Conservation (phyloP, 1,140 invertebrate genomes). For the Drosophila punjabiensis region DNA sequence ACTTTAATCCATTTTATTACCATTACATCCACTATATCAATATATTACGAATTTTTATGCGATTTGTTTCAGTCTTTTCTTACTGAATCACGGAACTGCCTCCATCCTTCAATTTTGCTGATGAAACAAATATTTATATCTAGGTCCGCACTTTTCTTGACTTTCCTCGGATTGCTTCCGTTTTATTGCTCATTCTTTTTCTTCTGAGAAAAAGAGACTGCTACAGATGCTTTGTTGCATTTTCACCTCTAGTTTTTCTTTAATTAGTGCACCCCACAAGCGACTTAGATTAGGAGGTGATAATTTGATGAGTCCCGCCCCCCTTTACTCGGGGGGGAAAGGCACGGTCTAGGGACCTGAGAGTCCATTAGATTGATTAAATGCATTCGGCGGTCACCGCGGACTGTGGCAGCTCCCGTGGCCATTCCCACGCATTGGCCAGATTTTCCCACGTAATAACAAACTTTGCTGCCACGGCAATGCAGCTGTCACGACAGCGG, state of each 20-base stretch:
- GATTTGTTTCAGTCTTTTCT: neutral
- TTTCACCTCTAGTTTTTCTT: slow-evolving; percentile 17
- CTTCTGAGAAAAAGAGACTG: neutral
- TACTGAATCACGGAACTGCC: slow-evolving; percentile 1
- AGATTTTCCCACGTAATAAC: slow-evolving; percentile 23
- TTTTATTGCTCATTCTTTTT: slow-evolving; percentile 8
- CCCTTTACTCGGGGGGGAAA: neutral
- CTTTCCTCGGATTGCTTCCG: slow-evolving; percentile 11
- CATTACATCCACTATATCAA: neutral
- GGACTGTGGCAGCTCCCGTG: slow-evolving; percentile 9
- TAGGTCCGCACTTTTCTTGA: slow-evolving; percentile 17
- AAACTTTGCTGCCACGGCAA: slow-evolving; percentile 14
- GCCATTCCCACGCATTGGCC: slow-evolving; percentile 38
- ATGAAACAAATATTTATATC: slow-evolving; percentile 44
- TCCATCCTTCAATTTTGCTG: slow-evolving; percentile 37
- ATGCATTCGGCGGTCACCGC: slow-evolving; percentile 40
- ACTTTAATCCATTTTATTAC: neutral
- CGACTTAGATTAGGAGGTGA: slow-evolving; percentile 54
- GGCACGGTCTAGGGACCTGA: neutral
- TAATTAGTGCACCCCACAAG: slow-evolving; percentile 46
- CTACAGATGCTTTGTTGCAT: neutral
- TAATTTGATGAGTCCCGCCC: slow-evolving; percentile 47
- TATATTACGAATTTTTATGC: neutral
- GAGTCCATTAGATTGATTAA: slow-evolving; percentile 62
- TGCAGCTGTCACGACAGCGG: slow-evolving; percentile 60